phyloP scores from a whole-genome alignment of 2,113 vertebrate genomes.

The Calyptommatus sinebrachiatus region DNA sequence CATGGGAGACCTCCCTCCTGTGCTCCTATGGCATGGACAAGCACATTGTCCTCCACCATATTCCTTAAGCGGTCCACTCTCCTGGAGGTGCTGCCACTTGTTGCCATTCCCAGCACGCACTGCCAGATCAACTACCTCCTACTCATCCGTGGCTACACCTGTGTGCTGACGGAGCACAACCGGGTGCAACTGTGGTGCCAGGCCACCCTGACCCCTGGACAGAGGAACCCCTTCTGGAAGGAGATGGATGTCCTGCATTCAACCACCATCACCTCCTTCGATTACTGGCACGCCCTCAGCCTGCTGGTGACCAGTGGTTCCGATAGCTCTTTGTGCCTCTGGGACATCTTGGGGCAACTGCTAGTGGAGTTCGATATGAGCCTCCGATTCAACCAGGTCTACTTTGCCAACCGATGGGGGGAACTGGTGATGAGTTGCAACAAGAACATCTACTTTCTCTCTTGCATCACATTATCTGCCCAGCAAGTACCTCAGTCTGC shows the following conservation, averaged over 20 bases:
- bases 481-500: conserved; percentile 5
- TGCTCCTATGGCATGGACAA: conserved; percentile 68
- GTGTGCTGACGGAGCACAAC: conserved; percentile 56
- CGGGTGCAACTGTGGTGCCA: conserved; percentile 60
- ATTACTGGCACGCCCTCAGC: conserved; percentile 57
- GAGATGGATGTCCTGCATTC: conserved; percentile 54
- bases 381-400: conserved; percentile 57
- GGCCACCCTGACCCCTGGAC: conserved; percentile 35
- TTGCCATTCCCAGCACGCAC: conserved; percentile 50
- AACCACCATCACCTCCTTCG: conserved; percentile 58
- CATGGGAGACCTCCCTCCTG: conserved; percentile 42
- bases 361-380: conserved; percentile 58
- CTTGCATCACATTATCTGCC: conserved; percentile 59
- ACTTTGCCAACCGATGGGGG: conserved; percentile 66
- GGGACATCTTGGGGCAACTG: conserved; percentile 56
- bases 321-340: conserved; percentile 56
- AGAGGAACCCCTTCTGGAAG: conserved; percentile 1
- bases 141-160: conserved; percentile 59
- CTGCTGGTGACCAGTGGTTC: conserved; percentile 57
- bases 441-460: conserved; percentile 61
- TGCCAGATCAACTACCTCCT: conserved; percentile 51
- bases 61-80: conserved; percentile 3
- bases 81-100: conserved; percentile 30
- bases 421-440: conserved; percentile 64
- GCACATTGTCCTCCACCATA: conserved; percentile 51